phyloP scores from a whole-genome alignment of 2,888 invertebrate species.

The Theretra japonica region DNA sequence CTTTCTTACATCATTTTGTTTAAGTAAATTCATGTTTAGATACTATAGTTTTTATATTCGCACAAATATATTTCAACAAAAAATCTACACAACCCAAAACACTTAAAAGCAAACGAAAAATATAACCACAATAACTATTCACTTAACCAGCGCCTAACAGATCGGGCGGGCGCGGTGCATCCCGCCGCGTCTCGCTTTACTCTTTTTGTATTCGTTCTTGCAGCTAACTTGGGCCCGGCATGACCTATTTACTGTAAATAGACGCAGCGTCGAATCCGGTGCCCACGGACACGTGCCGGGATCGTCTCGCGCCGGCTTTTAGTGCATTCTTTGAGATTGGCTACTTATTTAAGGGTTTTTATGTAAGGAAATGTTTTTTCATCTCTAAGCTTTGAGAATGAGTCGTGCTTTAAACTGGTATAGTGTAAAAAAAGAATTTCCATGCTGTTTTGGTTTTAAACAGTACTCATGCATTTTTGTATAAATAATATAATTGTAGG shows the following conservation, averaged over 20 bases:
- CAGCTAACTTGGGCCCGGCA: conserved; percentile 80
- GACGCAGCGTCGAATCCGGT: conserved; percentile 66
- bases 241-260: conserved; percentile 83
- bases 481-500: too few relatives aligned
- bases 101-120: conserved; percentile 27
- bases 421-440: too few relatives aligned
- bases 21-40: too few relatives aligned
- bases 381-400: too few relatives aligned
- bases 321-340: conserved; percentile 43
- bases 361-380: too few relatives aligned
- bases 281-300: conserved; percentile 64
- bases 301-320: conserved; percentile 29
- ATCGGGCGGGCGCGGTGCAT: conserved; percentile 34
- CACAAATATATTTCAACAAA: background rate
- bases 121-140: background rate
- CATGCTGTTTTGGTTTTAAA: too few relatives aligned
- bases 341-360: conserved; percentile 20
- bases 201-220: conserved; percentile 84
- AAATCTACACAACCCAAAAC: background rate
- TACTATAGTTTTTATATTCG: too few relatives aligned
- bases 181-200: conserved; percentile 63
- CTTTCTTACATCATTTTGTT: too few relatives aligned
- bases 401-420: too few relatives aligned
- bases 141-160: conserved; percentile 33
- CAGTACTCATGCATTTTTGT: too few relatives aligned